phyloP scores from a whole-genome alignment of 2,888 invertebrate species.

The Scrobipalpa costella region DNA sequence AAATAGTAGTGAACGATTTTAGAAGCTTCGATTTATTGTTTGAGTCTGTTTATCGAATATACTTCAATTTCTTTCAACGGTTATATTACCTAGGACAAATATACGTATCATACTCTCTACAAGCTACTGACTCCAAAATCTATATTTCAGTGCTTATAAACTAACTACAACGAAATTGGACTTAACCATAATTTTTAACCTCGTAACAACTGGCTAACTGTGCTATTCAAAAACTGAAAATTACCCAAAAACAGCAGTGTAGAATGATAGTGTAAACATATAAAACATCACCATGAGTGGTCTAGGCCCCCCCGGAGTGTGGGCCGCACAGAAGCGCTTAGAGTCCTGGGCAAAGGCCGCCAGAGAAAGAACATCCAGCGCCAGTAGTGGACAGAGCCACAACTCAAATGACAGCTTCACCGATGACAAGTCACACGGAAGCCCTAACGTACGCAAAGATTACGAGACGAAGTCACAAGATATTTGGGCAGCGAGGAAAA shows the following conservation, averaged over 20 bases:
- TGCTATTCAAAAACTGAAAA: background rate
- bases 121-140: background rate
- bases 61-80: no score
- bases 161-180: constrained; percentile 31
- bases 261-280: constrained; percentile 8
- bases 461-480: constrained; percentile 4
- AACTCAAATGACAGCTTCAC: constrained; percentile 78
- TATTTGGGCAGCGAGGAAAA: constrained; percentile 88
- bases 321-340: constrained; percentile 88
- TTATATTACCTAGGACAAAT: no score
- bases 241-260: background rate
- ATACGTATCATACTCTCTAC: background rate
- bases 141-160: background rate
- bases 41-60: background rate
- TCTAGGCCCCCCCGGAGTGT: constrained; percentile 87
- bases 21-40: background rate
- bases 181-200: constrained; percentile 10
- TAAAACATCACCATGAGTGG: constrained; percentile 83
- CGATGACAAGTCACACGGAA: constrained; percentile 72
- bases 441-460: constrained; percentile 59
- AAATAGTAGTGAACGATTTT: background rate
- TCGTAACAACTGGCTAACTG: background rate
- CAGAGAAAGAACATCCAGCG: constrained; percentile 83
- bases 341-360: constrained; percentile 90
- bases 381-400: constrained; percentile 80